phyloP scores from a whole-genome alignment of 2,113 vertebrate genomes.

The Serinus canaria region DNA sequence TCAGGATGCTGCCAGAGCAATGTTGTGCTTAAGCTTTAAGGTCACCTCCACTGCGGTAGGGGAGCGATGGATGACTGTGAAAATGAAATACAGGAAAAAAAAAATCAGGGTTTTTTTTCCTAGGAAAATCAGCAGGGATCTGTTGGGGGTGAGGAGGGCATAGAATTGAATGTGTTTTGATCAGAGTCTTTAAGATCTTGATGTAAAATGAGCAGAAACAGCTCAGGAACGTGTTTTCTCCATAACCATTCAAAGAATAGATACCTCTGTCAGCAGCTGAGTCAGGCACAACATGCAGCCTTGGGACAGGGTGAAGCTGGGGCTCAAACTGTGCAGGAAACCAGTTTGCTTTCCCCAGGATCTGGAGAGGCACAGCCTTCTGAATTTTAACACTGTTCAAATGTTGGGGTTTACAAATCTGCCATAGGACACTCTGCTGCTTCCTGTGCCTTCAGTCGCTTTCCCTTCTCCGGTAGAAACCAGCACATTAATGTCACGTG shows the following conservation, averaged over 20 bases:
- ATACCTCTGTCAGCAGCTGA: not conserved
- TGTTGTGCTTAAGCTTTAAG: not conserved
- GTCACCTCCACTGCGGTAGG: not conserved
- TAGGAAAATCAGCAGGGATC: not conserved
- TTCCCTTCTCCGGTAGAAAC: not conserved
- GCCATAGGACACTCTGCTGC: not conserved
- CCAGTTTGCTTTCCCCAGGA: not conserved
- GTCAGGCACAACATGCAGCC: not conserved
- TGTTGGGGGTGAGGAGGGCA: accelerated
- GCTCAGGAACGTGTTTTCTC: not conserved
- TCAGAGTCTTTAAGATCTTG: not conserved
- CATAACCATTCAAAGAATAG: not conserved
- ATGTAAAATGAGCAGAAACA: not conserved
- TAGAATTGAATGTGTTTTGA: not conserved
- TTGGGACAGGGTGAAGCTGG: not conserved
- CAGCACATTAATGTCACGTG: not conserved
- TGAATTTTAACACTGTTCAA: not conserved
- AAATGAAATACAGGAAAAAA: not conserved
- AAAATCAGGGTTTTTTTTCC: not conserved
- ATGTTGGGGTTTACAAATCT: not conserved
- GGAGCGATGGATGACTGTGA: not conserved
- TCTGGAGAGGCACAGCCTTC: not conserved
- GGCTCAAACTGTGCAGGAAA: not conserved
- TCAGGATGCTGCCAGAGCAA: not conserved
- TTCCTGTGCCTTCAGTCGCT: not conserved